Base-by-base conservation (phyloP, 2,888 invertebrate genomes). In the Neoascia interrupta region DNA sequence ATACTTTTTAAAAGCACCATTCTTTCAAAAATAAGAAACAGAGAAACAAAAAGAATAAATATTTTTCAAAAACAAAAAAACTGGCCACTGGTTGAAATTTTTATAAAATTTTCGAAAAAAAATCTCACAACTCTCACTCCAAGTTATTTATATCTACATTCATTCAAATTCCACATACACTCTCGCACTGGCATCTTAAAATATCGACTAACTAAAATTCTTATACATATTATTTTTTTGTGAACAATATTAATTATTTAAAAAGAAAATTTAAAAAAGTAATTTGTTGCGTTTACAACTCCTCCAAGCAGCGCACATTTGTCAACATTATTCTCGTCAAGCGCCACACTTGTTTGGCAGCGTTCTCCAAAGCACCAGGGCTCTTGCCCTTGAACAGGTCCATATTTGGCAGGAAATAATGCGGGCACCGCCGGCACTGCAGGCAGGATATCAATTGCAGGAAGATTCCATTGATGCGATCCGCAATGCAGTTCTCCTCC, bases 371-470 rank as follows among this genome's bases (percentile, higher is more conserved):
- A 3, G 96, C 94, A 83, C 95, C 94, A 81, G 96, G 94, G 53
- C 96, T 95, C 89, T 97, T 97, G 66, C 97, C 97, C 88, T 96
- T 96, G 90, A 98, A 96, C 73, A 98, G 90, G 89, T 98, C 97
- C 87, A 98, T 92, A 85, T 95, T 95, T 19, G 98, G 97, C 82
- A 98, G 91, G 90, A 98, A 98, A 88, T 98, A 98, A 89, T 98
- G 97, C 31, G 97, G 97, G 89, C 98, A 98, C 69, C 97, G 91
- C 58, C 97, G 93, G 88, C 97, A 98, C 89, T 98, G 98, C 82
- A 98, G 91, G 86, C 97, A 97, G 21, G 97, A 97, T 84, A 98
- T 98, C 85, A 98, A 90, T 90, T 98, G 98, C 81, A 98, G 91
- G 83, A 98, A 94, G 81, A 98, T 97, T 2, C 98, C 97, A 88